Evolutionary conservation across 2,113 vertebrate genomes (phyloP).

Genomic region (Epinephelus fuscoguttatus): DNA sequence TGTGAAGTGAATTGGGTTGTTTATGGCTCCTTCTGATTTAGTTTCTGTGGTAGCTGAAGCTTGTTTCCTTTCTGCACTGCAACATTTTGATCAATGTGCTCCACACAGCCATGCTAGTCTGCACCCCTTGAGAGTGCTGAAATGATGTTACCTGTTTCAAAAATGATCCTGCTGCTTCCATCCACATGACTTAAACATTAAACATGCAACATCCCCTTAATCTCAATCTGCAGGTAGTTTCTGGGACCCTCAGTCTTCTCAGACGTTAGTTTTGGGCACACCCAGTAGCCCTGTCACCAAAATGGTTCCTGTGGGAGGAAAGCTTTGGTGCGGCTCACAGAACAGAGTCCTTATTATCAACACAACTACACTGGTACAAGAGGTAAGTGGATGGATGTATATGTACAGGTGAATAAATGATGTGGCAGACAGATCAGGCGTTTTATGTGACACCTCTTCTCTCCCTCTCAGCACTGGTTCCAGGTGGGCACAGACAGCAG

Average conservation of each 20-base stretch:
- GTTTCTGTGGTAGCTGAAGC: neutral
- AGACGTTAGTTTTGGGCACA: slow-evolving; percentile 89
- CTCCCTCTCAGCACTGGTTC: slow-evolving; percentile 88
- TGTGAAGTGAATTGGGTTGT: neutral
- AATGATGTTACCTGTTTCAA: neutral
- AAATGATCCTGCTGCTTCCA: neutral
- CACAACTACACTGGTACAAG: slow-evolving; percentile 88
- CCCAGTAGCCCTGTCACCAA: slow-evolving; percentile 93
- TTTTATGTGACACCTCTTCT: neutral
- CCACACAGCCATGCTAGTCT: neutral
- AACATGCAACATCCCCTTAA: neutral
- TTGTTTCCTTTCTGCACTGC: neutral
- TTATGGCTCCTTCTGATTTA: neutral
- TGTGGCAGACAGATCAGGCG: neutral
- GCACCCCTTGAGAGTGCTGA: neutral
- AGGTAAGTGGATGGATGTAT: slow-evolving; percentile 86
- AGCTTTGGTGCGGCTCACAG: slow-evolving; percentile 97
- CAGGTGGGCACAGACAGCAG: slow-evolving; percentile 91
- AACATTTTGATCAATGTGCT: neutral
- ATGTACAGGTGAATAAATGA: neutral
- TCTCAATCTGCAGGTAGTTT: slow-evolving; percentile 89
- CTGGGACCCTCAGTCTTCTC: slow-evolving; percentile 97
- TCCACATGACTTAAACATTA: neutral
- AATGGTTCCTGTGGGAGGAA: slow-evolving; percentile 94
- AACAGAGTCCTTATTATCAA: slow-evolving; percentile 93